Conservation (phyloP, 1,140 invertebrate species). For the Lordiphosa clarofinis region DNA sequence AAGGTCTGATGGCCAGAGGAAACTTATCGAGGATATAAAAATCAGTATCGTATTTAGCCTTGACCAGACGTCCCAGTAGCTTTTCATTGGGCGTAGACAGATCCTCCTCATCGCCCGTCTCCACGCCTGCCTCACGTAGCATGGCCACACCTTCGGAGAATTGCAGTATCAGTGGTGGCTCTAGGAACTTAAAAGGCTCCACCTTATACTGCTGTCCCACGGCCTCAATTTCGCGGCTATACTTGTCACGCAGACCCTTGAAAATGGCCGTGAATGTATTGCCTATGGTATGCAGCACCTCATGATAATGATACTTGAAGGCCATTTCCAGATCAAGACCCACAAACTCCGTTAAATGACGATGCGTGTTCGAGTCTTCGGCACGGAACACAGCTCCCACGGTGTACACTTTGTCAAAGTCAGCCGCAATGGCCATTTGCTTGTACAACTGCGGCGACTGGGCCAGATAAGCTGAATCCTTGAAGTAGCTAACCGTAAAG, state of each 20-base stretch:
- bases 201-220: slow-evolving; percentile 94
- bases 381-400: slow-evolving; percentile 94
- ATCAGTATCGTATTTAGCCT: slow-evolving; percentile 98
- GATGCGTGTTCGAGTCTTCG: slow-evolving; percentile 99
- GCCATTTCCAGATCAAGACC: slow-evolving; percentile 99
- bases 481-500: slow-evolving; percentile 98
- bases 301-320: slow-evolving; percentile 99
- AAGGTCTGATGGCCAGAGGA: slow-evolving; percentile 96
- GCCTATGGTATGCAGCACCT: slow-evolving; percentile 95
- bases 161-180: slow-evolving; percentile 93
- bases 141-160: slow-evolving; percentile 93
- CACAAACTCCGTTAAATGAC: slow-evolving; percentile 98
- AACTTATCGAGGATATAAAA: slow-evolving; percentile 99
- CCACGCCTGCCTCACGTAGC: slow-evolving; percentile 95
- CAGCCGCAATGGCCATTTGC: slow-evolving; percentile 99
- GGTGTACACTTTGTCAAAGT: slow-evolving; percentile 93
- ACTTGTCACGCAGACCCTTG: slow-evolving; percentile 90
- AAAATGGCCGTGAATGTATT: slow-evolving; percentile 97
- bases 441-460: slow-evolving; percentile 99
- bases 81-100: slow-evolving; percentile 98
- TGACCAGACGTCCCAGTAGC: slow-evolving; percentile 94
- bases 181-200: slow-evolving; percentile 97
- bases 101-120: slow-evolving; percentile 97
- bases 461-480: slow-evolving; percentile 96
- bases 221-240: slow-evolving; percentile 90